Conservation (phyloP, 2,113 vertebrate genomes). For the Telmatochromis brachygnathus region DNA sequence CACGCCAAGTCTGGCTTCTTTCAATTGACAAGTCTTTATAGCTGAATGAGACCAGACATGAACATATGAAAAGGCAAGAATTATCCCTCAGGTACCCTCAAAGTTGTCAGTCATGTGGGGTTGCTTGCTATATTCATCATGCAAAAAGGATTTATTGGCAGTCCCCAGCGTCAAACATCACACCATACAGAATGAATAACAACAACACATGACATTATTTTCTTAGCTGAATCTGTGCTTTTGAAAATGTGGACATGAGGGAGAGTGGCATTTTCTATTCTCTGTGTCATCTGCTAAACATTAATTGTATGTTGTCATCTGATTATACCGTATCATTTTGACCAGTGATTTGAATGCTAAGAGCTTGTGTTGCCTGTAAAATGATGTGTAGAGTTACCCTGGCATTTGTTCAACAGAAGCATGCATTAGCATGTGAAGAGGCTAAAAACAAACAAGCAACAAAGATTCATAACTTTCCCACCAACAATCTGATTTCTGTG, state of each 20-base stretch:
- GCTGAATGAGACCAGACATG: neutral
- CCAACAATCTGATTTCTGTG: neutral
- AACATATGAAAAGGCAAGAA: neutral
- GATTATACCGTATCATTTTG: conserved; percentile 30
- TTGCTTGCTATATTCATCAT: neutral
- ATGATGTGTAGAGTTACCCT: conserved; percentile 6
- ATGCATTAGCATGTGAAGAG: neutral
- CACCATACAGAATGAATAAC: conserved; percentile 1
- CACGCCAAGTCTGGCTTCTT: neutral
- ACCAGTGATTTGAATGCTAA: conserved; percentile 34
- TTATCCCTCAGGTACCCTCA: neutral
- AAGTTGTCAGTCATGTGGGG: neutral
- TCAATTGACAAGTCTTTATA: neutral
- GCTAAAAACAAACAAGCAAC: neutral
- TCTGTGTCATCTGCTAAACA: conserved; percentile 44
- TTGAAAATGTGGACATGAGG: neutral
- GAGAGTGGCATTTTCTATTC: conserved; percentile 41
- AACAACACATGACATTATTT: conserved; percentile 25
- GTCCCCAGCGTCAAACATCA: neutral
- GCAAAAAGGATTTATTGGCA: conserved; percentile 23
- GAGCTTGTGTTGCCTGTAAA: conserved; percentile 13
- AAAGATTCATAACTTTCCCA: neutral
- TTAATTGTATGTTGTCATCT: conserved; percentile 49
- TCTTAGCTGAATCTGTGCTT: conserved; percentile 19
- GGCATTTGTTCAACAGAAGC: conserved; percentile 1